These are phyloP conservation scores for Nannobrachium achirus DNA, from an alignment of 2,113 vertebrate species.

Conservation along the genomic window DNA sequence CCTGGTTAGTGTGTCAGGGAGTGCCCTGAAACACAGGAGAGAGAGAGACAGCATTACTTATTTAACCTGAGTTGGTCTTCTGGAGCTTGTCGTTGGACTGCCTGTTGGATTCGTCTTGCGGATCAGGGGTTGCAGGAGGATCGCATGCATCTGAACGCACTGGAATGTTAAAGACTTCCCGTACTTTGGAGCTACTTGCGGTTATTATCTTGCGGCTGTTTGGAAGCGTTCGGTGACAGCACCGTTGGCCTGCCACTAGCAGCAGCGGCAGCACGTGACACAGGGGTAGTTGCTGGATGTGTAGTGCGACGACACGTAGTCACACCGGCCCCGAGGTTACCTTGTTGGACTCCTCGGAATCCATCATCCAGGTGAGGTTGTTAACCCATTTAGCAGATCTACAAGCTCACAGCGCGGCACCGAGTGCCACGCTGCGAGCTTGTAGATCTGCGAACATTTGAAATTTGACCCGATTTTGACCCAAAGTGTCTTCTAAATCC, in stretches of 20 bases:
- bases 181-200: neutral
- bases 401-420: too few relatives aligned
- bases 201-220: neutral
- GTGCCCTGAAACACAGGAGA: slow-evolving; percentile 4
- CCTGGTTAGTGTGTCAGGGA: slow-evolving; percentile 56
- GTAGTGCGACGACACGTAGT: too few relatives aligned
- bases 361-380: neutral
- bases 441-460: too few relatives aligned
- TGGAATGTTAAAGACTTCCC: slow-evolving; percentile 18
- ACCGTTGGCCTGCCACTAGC: too few relatives aligned
- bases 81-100: slow-evolving; percentile 15
- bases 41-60: slow-evolving; percentile 65
- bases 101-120: slow-evolving; percentile 11
- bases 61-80: slow-evolving; percentile 62
- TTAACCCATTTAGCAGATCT: too few relatives aligned
- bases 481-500: too few relatives aligned
- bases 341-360: slow-evolving; percentile 11
- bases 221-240: neutral
- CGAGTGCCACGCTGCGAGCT: too few relatives aligned
- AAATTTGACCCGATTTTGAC: too few relatives aligned
- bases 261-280: too few relatives aligned
- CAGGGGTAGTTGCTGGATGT: too few relatives aligned
- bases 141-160: slow-evolving; percentile 14
- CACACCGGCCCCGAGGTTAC: neutral
- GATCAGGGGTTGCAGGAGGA: slow-evolving; percentile 1